Evolutionary conservation across 1,140 invertebrate species (phyloP), one percentile per base, ranked within the genome.

Genomic region (Kradibia gibbosae): DNA sequence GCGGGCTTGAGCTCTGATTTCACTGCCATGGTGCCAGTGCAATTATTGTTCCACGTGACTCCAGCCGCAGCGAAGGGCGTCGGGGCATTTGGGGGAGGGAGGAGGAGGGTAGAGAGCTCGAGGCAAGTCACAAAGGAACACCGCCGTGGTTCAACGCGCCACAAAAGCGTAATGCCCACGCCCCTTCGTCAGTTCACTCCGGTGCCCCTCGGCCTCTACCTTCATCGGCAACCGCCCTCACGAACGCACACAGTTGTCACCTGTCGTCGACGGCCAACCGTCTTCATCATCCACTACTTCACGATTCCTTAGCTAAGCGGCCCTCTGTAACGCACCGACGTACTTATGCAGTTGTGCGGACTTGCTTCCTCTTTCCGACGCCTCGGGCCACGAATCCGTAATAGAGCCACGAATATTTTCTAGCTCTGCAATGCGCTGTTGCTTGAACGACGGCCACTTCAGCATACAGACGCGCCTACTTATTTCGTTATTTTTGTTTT

Each of bases 101-200:
- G 1, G 65, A 22, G 13, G 31, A 17, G 10, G 31, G 62, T n/a
- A 65, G 31, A n/a, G 36, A 42, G 36, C 34, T 85, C 85, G 82
- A 85, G 86, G 87, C 20, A n/a, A 84, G 85, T 86, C 88, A 91
- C 87, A 90, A 90, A 91, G 88, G 87, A 88, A 85, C 65, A 85
- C 65, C 53, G 17, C 50, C 39, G 88, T 88, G 89, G 87, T 90
- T 89, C 87, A 89, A 90, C 90, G 89, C 90, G 88, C 88, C 89
- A 90, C 90, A 91, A 91, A 67, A 90, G 89, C 89, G 86, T 87
- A 87, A 89, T 87, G 86, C 86, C 86, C 88, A 87, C 87, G 85
- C 86, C 82, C 83, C 15, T 25, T 34, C 45, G 78, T n/a, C 71
- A 78, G 15, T 39, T 22, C 34, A 50, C 36, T 36, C 34, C 17